phyloP scores from a whole-genome alignment of 2,113 vertebrate genomes.

The Laticauda colubrina region DNA sequence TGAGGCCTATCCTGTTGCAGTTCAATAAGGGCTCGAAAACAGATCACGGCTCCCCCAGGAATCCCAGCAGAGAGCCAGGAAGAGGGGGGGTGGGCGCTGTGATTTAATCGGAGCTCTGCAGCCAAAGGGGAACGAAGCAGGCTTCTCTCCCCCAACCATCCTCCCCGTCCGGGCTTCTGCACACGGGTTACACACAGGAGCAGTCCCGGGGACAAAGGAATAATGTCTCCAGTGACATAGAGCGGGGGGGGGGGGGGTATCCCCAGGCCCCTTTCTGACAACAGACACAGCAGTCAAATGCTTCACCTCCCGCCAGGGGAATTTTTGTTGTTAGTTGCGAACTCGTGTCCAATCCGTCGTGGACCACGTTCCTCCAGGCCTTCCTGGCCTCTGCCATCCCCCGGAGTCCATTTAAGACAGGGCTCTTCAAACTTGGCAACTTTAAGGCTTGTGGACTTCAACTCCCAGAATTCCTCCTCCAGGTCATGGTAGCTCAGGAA shows the following conservation, averaged over 20 bases:
- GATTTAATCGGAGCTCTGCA: background rate
- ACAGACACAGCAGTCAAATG: background rate
- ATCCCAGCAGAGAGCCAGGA: background rate
- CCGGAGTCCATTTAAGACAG: too few species aligned
- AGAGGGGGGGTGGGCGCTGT: background rate
- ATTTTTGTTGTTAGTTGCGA: too few species aligned
- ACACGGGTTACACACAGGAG: background rate
- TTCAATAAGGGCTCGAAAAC: conserved; percentile 46
- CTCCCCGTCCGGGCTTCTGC: background rate
- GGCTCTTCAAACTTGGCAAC: too few species aligned
- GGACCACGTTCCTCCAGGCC: too few species aligned
- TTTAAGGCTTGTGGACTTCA: too few species aligned
- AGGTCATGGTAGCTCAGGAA: too few species aligned
- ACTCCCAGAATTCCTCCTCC: too few species aligned
- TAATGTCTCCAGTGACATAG: background rate
- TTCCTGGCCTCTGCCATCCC: too few species aligned
- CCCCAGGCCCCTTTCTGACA: background rate
- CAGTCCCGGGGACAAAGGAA: background rate
- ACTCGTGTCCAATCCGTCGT: too few species aligned
- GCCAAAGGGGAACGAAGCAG: background rate
- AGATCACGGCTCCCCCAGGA: background rate
- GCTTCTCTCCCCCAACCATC: background rate
- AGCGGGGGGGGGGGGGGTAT: too few species aligned
- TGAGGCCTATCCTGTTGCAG: conserved; percentile 52
- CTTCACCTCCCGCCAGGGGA: background rate